Conservation (phyloP, 2,797 vertebrate genomes). For the Cynodonichthys magdalenae region DNA sequence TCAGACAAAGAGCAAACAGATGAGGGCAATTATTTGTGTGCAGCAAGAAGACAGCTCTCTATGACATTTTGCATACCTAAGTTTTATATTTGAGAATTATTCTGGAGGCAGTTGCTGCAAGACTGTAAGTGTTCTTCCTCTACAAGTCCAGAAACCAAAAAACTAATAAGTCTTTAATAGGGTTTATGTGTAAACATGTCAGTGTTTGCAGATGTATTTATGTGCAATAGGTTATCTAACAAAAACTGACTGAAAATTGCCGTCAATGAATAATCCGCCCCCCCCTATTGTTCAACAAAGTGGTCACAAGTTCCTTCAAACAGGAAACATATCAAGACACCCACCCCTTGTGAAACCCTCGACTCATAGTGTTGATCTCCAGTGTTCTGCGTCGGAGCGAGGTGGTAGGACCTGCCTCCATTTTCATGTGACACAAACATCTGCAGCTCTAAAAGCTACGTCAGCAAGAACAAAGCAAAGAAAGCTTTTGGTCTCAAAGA, state of each 20-base stretch:
- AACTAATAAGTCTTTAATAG: background rate
- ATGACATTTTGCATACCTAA: background rate
- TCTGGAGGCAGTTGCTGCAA: background rate
- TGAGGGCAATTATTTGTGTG: background rate
- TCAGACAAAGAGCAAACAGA: background rate
- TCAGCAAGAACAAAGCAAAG: background rate
- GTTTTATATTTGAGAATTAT: background rate
- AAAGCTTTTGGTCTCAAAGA: background rate
- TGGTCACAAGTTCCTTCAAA: background rate
- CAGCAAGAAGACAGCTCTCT: background rate
- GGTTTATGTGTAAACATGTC: background rate
- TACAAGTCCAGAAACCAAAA: background rate
- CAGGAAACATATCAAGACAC: slow-evolving; percentile 11
- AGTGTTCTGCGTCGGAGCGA: background rate
- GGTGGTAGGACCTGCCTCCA: background rate
- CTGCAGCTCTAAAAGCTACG: background rate
- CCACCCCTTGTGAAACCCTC: background rate
- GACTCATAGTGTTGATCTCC: background rate
- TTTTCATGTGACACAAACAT: background rate
- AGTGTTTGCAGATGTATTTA: background rate
- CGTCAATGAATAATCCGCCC: too few relatives aligned
- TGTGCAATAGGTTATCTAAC: slow-evolving; percentile 3
- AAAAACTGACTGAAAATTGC: background rate
- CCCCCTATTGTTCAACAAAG: too few relatives aligned
- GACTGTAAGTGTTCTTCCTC: background rate